These are phyloP conservation scores for Lerema accius DNA, from an alignment of 1,140 invertebrate genomes.

Conservation along the genomic window DNA sequence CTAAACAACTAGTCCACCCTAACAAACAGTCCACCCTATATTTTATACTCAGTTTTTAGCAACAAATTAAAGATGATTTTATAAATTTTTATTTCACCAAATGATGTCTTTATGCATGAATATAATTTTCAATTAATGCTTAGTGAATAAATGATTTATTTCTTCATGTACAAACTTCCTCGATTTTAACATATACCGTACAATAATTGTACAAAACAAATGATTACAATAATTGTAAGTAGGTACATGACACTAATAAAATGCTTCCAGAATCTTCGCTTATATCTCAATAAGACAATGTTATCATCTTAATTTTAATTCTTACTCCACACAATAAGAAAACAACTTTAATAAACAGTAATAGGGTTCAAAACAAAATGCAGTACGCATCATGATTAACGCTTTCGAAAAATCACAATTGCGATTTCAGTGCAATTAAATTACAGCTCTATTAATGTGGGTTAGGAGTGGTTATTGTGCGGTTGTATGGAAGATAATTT, in stretches of 20 bases:
- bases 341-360: slow-evolving; percentile 26
- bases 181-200: no score
- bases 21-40: no score
- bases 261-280: slow-evolving; percentile 49
- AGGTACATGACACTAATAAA: slow-evolving; percentile 37
- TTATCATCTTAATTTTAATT: slow-evolving; percentile 44
- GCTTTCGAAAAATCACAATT: slow-evolving; percentile 43
- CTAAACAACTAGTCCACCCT: no score
- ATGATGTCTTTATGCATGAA: no score
- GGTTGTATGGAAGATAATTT: slow-evolving; percentile 42
- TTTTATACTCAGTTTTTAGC: no score
- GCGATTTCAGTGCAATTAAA: slow-evolving; percentile 36
- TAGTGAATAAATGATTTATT: no score
- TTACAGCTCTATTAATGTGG: slow-evolving; percentile 37
- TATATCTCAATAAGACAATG: slow-evolving; percentile 70
- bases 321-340: slow-evolving; percentile 33
- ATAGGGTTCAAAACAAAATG: slow-evolving; percentile 39
- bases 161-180: no score
- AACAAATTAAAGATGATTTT: no score
- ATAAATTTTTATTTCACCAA: no score
- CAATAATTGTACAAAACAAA: no score
- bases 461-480: slow-evolving; percentile 40
- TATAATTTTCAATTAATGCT: no score
- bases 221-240: no score
- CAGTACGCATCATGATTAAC: slow-evolving; percentile 21